A percentile compares a stretch with the other conserved stretches of the same genome.
phyloP scores from a whole-genome alignment of 2,888 invertebrate genomes.

The Lithosia quadra region DNA sequence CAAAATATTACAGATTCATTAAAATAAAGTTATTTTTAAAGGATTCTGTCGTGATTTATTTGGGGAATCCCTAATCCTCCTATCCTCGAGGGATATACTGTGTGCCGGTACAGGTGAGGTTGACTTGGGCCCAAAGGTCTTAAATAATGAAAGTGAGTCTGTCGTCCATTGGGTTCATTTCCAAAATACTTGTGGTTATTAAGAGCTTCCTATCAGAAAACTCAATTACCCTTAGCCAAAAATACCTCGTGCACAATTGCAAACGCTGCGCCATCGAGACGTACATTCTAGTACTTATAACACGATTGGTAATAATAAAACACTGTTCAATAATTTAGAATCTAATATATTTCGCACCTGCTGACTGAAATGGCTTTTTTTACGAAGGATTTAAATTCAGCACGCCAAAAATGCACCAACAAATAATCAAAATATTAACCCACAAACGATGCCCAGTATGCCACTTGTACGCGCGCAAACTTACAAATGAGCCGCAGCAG shows the following conservation, averaged over 20 bases:
- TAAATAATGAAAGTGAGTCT: no score
- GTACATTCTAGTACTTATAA: neutral
- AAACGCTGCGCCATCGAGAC: neutral
- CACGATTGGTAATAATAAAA: neutral
- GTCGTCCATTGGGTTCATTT: no score
- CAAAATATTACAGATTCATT: no score
- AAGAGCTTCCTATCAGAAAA: neutral
- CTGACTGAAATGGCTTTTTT: neutral
- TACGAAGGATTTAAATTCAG: neutral
- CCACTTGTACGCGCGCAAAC: slow-evolving; percentile 36
- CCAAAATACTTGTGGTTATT: no score
- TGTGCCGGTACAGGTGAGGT: no score
- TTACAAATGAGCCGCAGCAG: slow-evolving; percentile 79
- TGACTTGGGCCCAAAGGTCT: no score
- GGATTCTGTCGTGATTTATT: no score
- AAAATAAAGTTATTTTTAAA: no score
- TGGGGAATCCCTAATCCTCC: no score
- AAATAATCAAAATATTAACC: slow-evolving; percentile 24
- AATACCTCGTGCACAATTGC: neutral
- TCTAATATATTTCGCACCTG: neutral
- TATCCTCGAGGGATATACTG: no score
- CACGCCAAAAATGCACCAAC: neutral
- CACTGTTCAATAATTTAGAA: neutral
- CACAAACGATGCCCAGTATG: slow-evolving; percentile 49
- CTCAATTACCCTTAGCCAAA: neutral